Evolutionary conservation across 2,888 invertebrate genomes (phyloP), one percentile per base, ranked within the genome.

Genomic region (Drosophila subsilvestris): DNA sequence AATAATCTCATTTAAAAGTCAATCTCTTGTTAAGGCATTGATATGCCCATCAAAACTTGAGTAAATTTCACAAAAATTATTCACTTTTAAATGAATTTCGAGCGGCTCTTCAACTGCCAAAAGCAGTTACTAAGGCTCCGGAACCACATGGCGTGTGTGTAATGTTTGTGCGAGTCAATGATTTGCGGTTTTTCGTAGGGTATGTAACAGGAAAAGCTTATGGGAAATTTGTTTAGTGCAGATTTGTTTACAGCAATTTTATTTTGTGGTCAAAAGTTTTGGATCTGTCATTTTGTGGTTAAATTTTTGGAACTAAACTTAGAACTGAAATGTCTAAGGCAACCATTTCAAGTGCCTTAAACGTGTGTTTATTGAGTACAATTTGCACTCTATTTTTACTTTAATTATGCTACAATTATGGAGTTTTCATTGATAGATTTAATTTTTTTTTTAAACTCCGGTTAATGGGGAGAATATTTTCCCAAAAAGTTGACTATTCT

Each of bases 301-400:
- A 5, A 0, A 37, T 12, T 37, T 37, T 37, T 44, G 54, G 25
- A 59, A 25, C 6, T 49, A 12, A 37, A 54, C 12, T 20, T 20
- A 32, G 37, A 54, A 18, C 22, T 6, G 22, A 50, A n/a, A 48
- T 45, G 53, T 42, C 59, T 37, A 60, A 50, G 37, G 6, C 2
- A 14, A 37, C 1, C 2, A 37, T 14, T 37, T 14, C 2, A 14
- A 37, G 14, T 7, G 37, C 6, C 6, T n/a, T 7, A 7, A 37
- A 14, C 2, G 37, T 2, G 1, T 14, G 14, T 32, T 32, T 32
- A 9, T 27, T 6, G 27, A 12, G 5, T 14, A 14, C 5, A 5
- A 37, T 37, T 37, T 1, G 5, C 6, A 37, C 6, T 14, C 14
- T 14, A 6, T 7, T 37, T 6, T 2, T 37, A 14, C 6, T 14